Evolutionary conservation across 2,113 vertebrate species (phyloP).

Genomic region (Ciconia boyciana): DNA sequence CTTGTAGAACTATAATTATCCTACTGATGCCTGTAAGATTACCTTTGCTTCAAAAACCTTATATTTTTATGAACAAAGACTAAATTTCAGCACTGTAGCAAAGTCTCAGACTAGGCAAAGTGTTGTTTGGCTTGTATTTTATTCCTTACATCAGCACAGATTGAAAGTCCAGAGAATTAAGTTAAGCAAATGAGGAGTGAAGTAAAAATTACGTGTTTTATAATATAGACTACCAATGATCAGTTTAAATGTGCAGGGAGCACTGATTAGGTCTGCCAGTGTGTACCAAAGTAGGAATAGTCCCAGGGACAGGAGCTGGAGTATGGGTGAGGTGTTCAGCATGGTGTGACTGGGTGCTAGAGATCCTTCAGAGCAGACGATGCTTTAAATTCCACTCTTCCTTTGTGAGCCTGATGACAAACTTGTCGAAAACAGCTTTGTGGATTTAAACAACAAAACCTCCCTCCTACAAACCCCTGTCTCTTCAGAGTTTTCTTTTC

Average conservation of each 20-base stretch:
- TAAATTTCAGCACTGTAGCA: background rate
- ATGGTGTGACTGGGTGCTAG: background rate
- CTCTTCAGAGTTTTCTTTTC: background rate
- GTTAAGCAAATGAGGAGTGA: background rate
- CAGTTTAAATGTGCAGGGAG: background rate
- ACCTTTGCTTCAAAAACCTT: background rate
- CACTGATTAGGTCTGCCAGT: background rate
- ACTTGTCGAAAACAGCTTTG: background rate
- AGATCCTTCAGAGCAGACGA: background rate
- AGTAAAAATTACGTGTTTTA: background rate
- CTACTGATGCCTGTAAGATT: background rate
- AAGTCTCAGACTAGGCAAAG: background rate
- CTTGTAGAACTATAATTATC: background rate
- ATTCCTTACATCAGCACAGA: background rate
- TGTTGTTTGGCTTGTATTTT: background rate
- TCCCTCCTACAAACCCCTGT: background rate
- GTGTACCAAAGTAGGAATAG: background rate
- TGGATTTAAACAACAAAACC: background rate
- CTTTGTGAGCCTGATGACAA: background rate
- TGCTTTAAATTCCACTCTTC: background rate
- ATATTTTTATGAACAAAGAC: background rate
- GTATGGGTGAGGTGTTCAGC: background rate
- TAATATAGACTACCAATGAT: background rate
- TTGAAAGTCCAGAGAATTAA: background rate
- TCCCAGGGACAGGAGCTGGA: background rate